A percentile compares a stretch with the other conserved stretches of the same genome.
Conservation (phyloP, 2,113 vertebrate species). For the Notarius quadriscutis region DNA sequence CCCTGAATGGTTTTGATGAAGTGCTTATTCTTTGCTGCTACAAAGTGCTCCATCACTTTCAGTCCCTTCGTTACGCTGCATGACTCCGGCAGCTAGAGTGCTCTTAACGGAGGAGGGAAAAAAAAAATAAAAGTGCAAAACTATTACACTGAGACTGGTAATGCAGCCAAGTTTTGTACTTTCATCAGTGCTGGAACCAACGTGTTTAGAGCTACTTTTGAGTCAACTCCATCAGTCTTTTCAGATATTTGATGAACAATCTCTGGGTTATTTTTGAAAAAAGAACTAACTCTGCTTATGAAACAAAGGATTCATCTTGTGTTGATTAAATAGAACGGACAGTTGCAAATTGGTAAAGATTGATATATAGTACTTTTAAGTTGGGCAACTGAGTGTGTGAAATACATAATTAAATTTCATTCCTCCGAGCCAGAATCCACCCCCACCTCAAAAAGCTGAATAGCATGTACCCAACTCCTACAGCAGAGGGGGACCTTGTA, state of each 20-base stretch:
- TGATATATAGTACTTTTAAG: background rate
- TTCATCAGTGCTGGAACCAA: background rate
- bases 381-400: background rate
- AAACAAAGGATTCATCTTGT: background rate
- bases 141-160: background rate
- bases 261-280: background rate
- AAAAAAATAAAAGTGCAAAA: background rate
- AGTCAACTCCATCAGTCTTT: background rate
- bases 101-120: background rate
- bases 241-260: background rate
- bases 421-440: background rate
- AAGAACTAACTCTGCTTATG: background rate
- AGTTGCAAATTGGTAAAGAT: background rate
- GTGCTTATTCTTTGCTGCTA: background rate
- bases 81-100: background rate
- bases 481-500: constrained; percentile 23
- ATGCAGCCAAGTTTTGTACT: background rate
- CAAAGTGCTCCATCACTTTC: background rate
- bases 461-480: background rate
- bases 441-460: no score
- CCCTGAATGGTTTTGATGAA: constrained; percentile 4
- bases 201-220: background rate
- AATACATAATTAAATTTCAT: background rate
- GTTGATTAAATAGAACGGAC: background rate
- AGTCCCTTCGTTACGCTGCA: constrained; percentile 1